phyloP scores from a whole-genome alignment of 1,140 invertebrate species.

The Cydia fagiglandana region DNA sequence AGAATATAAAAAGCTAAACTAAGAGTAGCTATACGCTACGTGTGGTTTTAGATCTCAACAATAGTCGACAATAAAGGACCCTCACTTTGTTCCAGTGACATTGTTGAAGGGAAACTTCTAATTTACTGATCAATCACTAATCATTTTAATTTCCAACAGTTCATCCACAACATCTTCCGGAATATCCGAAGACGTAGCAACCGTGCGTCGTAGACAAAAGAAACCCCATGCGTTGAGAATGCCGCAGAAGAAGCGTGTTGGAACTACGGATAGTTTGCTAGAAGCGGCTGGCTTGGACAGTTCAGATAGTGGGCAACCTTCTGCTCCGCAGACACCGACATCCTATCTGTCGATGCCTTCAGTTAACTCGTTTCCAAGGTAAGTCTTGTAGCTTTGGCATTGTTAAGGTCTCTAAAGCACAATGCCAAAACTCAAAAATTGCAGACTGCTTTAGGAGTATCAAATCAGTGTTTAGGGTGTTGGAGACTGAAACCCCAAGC shows the following conservation, averaged over 20 bases:
- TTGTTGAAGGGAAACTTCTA: too few species aligned
- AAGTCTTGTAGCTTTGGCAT: constrained; percentile 17
- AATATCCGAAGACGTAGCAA: constrained; percentile 71
- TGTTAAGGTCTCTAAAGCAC: too few species aligned
- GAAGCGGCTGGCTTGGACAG: constrained; percentile 67
- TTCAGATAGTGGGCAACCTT: constrained; percentile 67
- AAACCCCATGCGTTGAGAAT: constrained; percentile 70
- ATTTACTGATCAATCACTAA: too few species aligned
- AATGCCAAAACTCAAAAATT: too few species aligned
- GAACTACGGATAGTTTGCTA: constrained; percentile 68
- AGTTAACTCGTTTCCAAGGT: constrained; percentile 86
- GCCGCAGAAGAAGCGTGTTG: constrained; percentile 71
- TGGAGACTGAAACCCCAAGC: constrained; percentile 57
- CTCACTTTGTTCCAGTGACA: too few species aligned
- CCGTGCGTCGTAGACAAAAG: constrained; percentile 67
- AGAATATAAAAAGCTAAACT: too few species aligned
- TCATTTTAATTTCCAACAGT: constrained; percentile 37
- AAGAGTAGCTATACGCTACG: too few species aligned
- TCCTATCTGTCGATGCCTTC: constrained; percentile 91
- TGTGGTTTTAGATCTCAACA: too few species aligned
- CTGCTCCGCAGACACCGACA: constrained; percentile 80
- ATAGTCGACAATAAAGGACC: too few species aligned
- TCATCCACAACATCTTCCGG: constrained; percentile 71
- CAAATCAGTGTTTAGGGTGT: too few species aligned
- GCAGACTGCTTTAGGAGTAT: too few species aligned